These are phyloP conservation scores for Drosophila rhopaloa DNA, from an alignment of 1,140 invertebrate genomes.

Conservation along the genomic window DNA sequence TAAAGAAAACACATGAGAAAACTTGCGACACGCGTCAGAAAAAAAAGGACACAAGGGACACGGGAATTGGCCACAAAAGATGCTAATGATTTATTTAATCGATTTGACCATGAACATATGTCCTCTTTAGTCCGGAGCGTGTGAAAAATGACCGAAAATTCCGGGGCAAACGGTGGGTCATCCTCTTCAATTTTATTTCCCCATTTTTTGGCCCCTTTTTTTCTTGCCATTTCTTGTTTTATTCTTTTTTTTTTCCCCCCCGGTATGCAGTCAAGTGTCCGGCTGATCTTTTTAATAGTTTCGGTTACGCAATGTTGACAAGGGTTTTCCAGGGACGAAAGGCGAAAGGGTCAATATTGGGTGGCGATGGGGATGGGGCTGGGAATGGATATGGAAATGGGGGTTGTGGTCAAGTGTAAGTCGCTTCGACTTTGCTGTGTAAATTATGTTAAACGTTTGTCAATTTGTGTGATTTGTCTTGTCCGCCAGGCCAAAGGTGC, in stretches of 20 bases:
- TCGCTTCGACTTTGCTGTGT: conserved; percentile 69
- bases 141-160: conserved; percentile 72
- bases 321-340: conserved; percentile 54
- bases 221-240: not conserved
- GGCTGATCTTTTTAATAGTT: conserved; percentile 82
- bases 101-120: conserved; percentile 84
- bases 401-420: conserved; percentile 71
- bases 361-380: not conserved
- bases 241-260: not conserved
- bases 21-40: conserved; percentile 61
- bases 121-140: conserved; percentile 49
- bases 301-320: conserved; percentile 79
- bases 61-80: conserved; percentile 84
- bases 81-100: conserved; percentile 85
- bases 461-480: conserved; percentile 80
- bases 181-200: conserved; percentile 41
- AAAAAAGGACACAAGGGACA: conserved; percentile 39
- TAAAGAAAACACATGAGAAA: conserved; percentile 63
- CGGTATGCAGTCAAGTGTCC: conserved; percentile 48
- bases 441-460: conserved; percentile 83
- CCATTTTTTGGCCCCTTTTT: conserved; percentile 17
- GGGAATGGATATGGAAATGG: not conserved
- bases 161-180: conserved; percentile 9
- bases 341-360: conserved; percentile 73
- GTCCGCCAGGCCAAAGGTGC: conserved; percentile 52